Percentiles rank a stretch among this genome's conserved stretches.
Conservation (phyloP, 2,113 vertebrate genomes). For the Morone saxatilis region DNA sequence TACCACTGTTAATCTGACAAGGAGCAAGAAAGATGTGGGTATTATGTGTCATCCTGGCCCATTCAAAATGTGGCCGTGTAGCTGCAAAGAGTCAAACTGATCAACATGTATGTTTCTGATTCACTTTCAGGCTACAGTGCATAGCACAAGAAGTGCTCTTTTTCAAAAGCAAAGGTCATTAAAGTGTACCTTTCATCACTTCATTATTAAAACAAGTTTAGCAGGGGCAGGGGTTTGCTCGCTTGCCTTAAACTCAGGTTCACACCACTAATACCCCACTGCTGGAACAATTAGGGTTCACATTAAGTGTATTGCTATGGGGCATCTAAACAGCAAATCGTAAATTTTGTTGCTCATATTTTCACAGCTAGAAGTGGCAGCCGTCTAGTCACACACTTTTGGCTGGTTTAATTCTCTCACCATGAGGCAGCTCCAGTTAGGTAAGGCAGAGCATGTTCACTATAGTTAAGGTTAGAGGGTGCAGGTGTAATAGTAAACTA, state of each 20-base stretch:
- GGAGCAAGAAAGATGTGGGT: constrained; percentile 16
- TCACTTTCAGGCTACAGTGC: not conserved
- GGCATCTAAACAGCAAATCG: constrained; percentile 42
- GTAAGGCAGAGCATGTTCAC: constrained; percentile 8
- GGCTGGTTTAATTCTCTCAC: constrained; percentile 23
- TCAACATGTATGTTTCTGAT: not conserved
- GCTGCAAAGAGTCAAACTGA: not conserved
- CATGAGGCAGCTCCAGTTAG: constrained; percentile 21
- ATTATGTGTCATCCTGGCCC: not conserved
- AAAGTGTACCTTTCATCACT: constrained; percentile 29
- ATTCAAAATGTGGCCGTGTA: not conserved
- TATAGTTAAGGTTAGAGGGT: constrained; percentile 15
- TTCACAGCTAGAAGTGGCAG: constrained; percentile 41
- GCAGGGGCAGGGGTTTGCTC: not conserved
- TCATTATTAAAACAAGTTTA: constrained; percentile 25
- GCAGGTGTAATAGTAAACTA: constrained; percentile 19
- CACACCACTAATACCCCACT: constrained; percentile 33
- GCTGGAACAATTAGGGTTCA: constrained; percentile 55
- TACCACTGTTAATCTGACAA: constrained; percentile 27
- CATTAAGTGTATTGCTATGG: constrained; percentile 39
- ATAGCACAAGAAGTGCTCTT: not conserved
- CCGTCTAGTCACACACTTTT: constrained; percentile 16
- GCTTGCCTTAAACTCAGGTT: constrained; percentile 46
- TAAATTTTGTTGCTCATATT: constrained; percentile 51
- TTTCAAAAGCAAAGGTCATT: constrained; percentile 27